A percentile compares a stretch with the other conserved stretches of the same genome.
phyloP scores from a whole-genome alignment of 53 echinoderm and acorn worm genomes.

The Echinometra lucunter region DNA sequence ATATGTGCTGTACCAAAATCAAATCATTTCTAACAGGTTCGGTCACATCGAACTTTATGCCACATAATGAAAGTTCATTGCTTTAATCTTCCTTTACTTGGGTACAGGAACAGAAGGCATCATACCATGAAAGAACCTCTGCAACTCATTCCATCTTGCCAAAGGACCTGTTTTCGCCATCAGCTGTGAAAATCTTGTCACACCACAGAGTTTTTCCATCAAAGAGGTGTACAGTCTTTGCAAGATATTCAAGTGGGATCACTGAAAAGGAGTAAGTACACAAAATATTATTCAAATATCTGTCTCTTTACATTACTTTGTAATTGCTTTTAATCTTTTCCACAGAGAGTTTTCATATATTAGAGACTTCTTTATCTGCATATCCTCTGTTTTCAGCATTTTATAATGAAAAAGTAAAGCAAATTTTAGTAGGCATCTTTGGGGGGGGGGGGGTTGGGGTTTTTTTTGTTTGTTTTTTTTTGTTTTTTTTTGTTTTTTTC shows the following conservation, averaged over 20 bases:
- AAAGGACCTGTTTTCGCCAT: not conserved
- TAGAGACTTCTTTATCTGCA: no score
- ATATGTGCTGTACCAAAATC: no score
- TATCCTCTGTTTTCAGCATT: no score
- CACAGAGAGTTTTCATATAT: no score
- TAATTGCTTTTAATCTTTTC: no score
- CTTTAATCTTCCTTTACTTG: not conserved
- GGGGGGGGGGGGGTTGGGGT: no score
- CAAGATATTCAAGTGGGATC: slow-evolving; percentile 34
- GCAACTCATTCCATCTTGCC: not conserved
- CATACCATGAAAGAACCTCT: not conserved
- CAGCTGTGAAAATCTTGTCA: not conserved
- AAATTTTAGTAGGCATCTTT: no score
- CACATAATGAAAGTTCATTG: not conserved
- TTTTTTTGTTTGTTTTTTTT: no score
- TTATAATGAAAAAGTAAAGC: no score
- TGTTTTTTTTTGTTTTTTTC: no score
- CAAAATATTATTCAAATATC: not conserved
- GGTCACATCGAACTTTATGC: no score
- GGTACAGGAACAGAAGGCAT: not conserved
- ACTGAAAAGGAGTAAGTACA: slow-evolving; percentile 14
- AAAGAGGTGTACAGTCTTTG: not conserved
- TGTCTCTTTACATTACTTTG: not conserved
- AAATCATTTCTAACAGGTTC: no score
- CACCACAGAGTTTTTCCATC: not conserved